Base-by-base conservation (phyloP, 2,113 vertebrate species). In the Ciconia maguari region DNA sequence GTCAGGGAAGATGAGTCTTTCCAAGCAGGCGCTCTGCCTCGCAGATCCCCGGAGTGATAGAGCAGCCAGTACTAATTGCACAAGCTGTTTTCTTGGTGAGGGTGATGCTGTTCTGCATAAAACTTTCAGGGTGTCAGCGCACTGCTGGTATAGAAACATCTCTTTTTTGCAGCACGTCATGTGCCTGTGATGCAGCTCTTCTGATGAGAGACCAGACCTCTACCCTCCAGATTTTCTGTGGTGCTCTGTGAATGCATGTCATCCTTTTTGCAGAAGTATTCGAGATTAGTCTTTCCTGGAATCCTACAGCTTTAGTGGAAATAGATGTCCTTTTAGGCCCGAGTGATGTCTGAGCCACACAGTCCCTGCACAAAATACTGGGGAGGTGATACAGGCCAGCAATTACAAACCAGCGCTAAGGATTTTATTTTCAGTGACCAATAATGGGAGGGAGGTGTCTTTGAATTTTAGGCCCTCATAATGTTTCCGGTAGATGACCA, bases 1-100 rank as follows among this genome's bases (percentile, higher is more conserved):
- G 26, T 65, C 85, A 46, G 80, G 70, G 77, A 41, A 58, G 70
- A 58, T 9, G 44, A 68, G 52, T 13, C 34, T 61, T 78, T 52
- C 36, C n/a, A 22, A 66, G 74, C n/a, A 14, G 57, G n/a, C 48
- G 2, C 13, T 57, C 29, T 36, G 42, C 44, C 34, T 46, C 3
- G 2, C 44, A 54, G 71, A 46, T 51, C 46, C 38, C 32, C 15
- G 3, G 24, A 6, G 60, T 0, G 0, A 41, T 1, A 3, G 34
- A 71, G 49, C 80, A 74, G 54, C 70, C 71, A 44, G 30, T 8
- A 13, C 57, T 62, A 64, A 48, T 4, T 6, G 13, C 38, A 57
- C 7, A 4, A 20, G 32, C 34, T 27, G 3, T 69, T 66, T 52
- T 44, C 38, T n/a, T 41, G 55, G 24, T n/a, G 64, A 34, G 12